Percentiles rank a stretch among this genome's conserved stretches.
Evolutionary conservation across 2,797 vertebrate genomes (phyloP).

Genomic region (Momotus momota): DNA sequence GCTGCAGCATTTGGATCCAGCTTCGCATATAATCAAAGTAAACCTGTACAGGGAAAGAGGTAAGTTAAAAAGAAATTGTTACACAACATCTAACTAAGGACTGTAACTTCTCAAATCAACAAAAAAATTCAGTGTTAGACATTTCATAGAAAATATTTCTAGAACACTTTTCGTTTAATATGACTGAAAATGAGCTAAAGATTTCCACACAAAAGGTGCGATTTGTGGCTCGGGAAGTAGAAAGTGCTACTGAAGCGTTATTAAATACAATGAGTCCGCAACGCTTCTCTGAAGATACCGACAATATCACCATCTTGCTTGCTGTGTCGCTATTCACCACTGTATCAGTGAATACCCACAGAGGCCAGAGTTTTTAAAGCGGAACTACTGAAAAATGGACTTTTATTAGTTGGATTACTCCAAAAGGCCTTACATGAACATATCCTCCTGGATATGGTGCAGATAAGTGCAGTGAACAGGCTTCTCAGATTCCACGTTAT

Average conservation of each 20-base stretch:
- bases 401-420: background rate
- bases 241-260: background rate
- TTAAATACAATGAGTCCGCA: background rate
- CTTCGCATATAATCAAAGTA: conserved; percentile 99
- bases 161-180: background rate
- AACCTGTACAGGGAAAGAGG: conserved; percentile 82
- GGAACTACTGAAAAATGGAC: background rate
- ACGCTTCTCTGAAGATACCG: background rate
- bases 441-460: background rate
- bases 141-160: background rate
- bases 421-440: background rate
- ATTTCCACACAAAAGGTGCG: background rate
- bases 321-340: background rate
- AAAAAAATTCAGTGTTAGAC: background rate
- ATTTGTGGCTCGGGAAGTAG: background rate
- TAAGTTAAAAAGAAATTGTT: background rate
- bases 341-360: background rate
- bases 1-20: conserved; percentile 99
- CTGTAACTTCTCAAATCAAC: background rate
- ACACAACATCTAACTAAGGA: background rate
- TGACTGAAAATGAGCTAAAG: background rate
- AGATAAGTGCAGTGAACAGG: background rate
- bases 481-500: background rate
- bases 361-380: background rate
- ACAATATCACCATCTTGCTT: background rate